phyloP scores from a whole-genome alignment of 2,797 vertebrate genomes.

The Antrozous pallidus region DNA sequence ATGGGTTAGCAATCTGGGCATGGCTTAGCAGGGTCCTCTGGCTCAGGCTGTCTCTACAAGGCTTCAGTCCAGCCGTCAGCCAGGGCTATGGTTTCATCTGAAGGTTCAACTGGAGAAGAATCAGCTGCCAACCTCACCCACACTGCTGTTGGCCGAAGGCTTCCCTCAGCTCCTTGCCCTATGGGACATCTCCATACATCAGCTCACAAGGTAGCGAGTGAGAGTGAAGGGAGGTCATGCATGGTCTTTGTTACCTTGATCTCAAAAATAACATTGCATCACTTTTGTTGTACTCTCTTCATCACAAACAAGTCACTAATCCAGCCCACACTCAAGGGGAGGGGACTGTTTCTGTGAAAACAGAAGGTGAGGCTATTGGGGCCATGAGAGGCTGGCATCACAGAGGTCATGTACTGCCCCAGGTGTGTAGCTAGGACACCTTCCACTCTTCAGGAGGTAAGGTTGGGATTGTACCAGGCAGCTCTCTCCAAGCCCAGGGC shows the following conservation, averaged over 20 bases:
- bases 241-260: not conserved
- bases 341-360: not conserved
- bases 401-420: not conserved
- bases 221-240: not conserved
- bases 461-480: rapidly evolving
- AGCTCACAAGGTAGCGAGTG: not conserved
- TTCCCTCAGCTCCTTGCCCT: not conserved
- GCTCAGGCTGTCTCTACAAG: too few species aligned
- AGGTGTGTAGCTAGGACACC: not conserved
- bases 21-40: too few species aligned
- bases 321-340: not conserved
- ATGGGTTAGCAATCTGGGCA: too few species aligned
- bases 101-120: not conserved
- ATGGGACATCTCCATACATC: not conserved
- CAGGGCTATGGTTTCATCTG: too few species aligned
- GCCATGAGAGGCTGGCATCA: not conserved
- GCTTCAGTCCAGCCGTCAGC: too few species aligned
- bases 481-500: not conserved
- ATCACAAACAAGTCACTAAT: not conserved
- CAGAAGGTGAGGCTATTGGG: not conserved
- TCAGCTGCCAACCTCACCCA: too few species aligned
- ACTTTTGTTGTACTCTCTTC: not conserved
- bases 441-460: not conserved
- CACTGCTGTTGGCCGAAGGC: not conserved
- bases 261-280: not conserved